Evolutionary conservation across 2,888 invertebrate genomes (phyloP).

Genomic region (Xylota segnis): DNA sequence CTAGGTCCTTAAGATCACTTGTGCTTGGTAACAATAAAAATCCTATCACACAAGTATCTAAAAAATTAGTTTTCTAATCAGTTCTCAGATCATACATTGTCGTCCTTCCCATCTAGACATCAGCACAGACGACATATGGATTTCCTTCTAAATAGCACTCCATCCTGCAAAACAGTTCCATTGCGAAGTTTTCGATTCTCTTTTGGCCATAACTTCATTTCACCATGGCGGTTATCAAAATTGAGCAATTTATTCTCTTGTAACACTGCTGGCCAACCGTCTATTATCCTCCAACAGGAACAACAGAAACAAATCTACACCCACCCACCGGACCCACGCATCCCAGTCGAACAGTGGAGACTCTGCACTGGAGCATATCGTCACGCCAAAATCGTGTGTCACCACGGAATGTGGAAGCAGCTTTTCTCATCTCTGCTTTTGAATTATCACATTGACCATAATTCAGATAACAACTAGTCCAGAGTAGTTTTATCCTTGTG

Average conservation of each 20-base stretch:
- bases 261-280: conserved; percentile 41
- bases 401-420: conserved; percentile 70
- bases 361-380: conserved; percentile 41
- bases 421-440: conserved; percentile 77
- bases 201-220: conserved; percentile 56
- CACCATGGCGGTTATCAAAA: conserved; percentile 55
- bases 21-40: too few species aligned
- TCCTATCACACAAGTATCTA: too few species aligned
- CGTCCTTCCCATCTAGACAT: conserved; percentile 1
- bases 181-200: conserved; percentile 13
- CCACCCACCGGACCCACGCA: background rate
- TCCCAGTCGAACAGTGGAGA: background rate
- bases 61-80: too few species aligned
- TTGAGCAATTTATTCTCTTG: conserved; percentile 62
- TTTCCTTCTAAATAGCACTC: too few species aligned
- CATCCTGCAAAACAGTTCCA: background rate
- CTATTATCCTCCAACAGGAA: conserved; percentile 48
- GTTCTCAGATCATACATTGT: too few species aligned
- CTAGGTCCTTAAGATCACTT: too few species aligned
- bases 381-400: conserved; percentile 70
- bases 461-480: conserved; percentile 78
- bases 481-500: conserved; percentile 63
- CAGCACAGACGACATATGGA: too few species aligned
- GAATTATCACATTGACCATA: conserved; percentile 78
- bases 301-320: conserved; percentile 34